These are phyloP conservation scores for Hafferia zeledoni DNA, from an alignment of 2,797 vertebrate genomes.

Conservation along the genomic window DNA sequence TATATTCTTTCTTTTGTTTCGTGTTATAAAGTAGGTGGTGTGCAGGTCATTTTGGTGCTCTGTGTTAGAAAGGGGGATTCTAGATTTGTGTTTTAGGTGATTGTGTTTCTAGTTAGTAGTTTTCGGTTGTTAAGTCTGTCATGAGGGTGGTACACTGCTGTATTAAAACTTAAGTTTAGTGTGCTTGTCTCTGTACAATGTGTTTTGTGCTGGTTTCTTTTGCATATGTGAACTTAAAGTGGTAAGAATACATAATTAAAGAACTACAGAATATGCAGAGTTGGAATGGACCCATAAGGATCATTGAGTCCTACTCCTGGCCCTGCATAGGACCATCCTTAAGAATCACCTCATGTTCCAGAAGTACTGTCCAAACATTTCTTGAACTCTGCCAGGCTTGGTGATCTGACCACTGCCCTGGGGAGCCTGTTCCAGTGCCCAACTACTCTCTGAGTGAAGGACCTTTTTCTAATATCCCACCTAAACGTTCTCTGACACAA, in stretches of 20 bases:
- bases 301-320: neutral
- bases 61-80: too few relatives aligned
- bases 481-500: neutral
- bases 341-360: neutral
- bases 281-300: neutral
- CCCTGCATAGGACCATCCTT: neutral
- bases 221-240: neutral
- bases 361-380: neutral
- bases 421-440: neutral
- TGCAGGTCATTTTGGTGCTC: too few relatives aligned
- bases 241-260: neutral
- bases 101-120: too few relatives aligned
- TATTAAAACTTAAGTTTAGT: too few relatives aligned
- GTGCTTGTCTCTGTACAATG: too few relatives aligned
- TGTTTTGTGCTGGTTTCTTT: too few relatives aligned
- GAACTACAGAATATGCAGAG: neutral
- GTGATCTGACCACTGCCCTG: neutral
- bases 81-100: too few relatives aligned
- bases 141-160: too few relatives aligned
- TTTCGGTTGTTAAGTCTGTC: too few relatives aligned
- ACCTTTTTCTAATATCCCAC: neutral
- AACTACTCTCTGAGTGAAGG: neutral
- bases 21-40: too few relatives aligned
- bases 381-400: neutral
- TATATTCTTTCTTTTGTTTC: too few relatives aligned